Percentiles rank a stretch among this genome's conserved stretches.
Evolutionary conservation across 2,797 vertebrate genomes (phyloP).

Genomic region (Oreonectes daqikongensis): DNA sequence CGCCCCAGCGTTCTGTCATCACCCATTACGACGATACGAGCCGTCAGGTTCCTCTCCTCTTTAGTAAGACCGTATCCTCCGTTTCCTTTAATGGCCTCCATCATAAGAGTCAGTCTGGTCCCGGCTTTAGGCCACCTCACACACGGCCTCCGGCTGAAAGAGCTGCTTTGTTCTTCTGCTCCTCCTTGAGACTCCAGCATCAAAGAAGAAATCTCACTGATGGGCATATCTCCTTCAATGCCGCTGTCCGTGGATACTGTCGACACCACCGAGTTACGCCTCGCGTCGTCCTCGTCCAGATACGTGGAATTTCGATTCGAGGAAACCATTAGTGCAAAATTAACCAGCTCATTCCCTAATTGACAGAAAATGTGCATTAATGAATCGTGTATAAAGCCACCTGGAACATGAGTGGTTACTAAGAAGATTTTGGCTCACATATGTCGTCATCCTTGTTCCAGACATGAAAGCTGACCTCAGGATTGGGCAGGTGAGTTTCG

Average conservation of each 20-base stretch:
- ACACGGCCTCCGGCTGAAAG: slow-evolving; percentile 72
- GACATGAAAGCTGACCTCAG: slow-evolving; percentile 80
- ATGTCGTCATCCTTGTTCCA: slow-evolving; percentile 85
- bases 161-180: slow-evolving; percentile 44
- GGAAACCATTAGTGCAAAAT: slow-evolving; percentile 69
- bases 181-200: background rate
- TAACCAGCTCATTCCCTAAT: slow-evolving; percentile 81
- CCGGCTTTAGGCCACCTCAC: slow-evolving; percentile 65
- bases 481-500: slow-evolving; percentile 75
- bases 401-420: background rate
- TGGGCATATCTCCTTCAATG: slow-evolving; percentile 75
- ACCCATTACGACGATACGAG: slow-evolving; percentile 82
- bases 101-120: slow-evolving; percentile 68
- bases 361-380: background rate
- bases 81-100: slow-evolving; percentile 59
- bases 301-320: slow-evolving; percentile 56
- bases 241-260: slow-evolving; percentile 79
- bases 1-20: slow-evolving; percentile 83
- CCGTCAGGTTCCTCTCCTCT: slow-evolving; percentile 72
- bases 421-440: slow-evolving; percentile 73
- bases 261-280: slow-evolving; percentile 61
- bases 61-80: slow-evolving; percentile 49
- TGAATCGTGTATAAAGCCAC: background rate
- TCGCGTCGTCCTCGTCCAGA: slow-evolving; percentile 66
- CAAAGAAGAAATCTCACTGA: slow-evolving; percentile 27